phyloP scores from a whole-genome alignment of 2,113 vertebrate species.

The Cynocephalus volans region DNA sequence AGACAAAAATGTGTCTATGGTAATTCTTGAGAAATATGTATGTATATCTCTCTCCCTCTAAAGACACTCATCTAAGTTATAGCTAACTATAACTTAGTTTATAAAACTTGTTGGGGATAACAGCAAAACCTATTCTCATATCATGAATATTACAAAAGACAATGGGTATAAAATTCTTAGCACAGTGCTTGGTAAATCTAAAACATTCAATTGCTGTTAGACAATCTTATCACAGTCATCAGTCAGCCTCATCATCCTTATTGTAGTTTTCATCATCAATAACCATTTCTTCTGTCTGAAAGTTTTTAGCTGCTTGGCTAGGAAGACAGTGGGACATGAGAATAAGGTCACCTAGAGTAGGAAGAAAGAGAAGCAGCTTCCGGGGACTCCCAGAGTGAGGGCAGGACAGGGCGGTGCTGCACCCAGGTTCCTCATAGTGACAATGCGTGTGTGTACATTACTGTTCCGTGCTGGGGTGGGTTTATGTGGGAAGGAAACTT shows the following conservation, averaged over 20 bases:
- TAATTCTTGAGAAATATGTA: neutral
- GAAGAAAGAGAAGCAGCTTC: neutral
- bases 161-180: neutral
- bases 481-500: neutral
- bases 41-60: neutral
- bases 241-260: neutral
- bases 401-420: rapidly evolving
- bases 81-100: neutral
- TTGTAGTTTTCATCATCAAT: neutral
- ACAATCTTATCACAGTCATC: neutral
- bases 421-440: rapidly evolving
- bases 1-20: neutral
- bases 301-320: neutral
- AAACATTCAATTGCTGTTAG: neutral
- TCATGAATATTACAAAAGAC: neutral
- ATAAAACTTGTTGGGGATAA: neutral
- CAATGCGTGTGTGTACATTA: neutral
- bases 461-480: neutral
- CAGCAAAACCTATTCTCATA: neutral
- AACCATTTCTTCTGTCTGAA: neutral
- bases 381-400: neutral
- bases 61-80: neutral
- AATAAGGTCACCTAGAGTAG: neutral
- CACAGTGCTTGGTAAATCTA: neutral
- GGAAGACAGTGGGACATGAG: neutral